phyloP scores from a whole-genome alignment of 2,888 invertebrate genomes.

The Polydesmus complanatus region DNA sequence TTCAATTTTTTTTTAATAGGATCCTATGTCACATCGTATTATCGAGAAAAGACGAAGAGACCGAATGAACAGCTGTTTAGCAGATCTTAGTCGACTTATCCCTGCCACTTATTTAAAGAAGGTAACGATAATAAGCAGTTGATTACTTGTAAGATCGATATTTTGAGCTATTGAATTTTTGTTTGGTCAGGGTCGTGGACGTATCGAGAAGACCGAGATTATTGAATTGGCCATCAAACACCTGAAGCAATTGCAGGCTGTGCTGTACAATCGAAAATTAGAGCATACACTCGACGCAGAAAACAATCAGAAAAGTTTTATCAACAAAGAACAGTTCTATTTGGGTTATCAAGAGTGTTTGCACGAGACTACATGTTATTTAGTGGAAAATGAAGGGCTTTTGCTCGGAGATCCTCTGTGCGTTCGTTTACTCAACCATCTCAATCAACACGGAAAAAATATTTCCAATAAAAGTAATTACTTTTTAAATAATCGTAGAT shows the following conservation, averaged over 20 bases:
- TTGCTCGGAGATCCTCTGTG: constrained; percentile 67
- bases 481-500: no score
- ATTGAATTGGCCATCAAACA: constrained; percentile 96
- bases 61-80: constrained; percentile 93
- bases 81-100: constrained; percentile 81
- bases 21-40: constrained; percentile 92
- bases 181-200: constrained; percentile 54
- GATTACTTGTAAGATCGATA: constrained; percentile 1
- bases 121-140: constrained; percentile 25
- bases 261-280: constrained; percentile 24
- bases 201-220: constrained; percentile 94
- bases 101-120: constrained; percentile 87
- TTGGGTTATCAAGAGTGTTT: constrained; percentile 84
- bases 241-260: constrained; percentile 66
- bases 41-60: constrained; percentile 90
- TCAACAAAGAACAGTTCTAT: constrained; percentile 44
- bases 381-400: constrained; percentile 70
- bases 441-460: constrained; percentile 68
- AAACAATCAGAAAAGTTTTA: background rate
- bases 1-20: constrained; percentile 48
- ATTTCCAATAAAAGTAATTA: constrained; percentile 26
- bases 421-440: constrained; percentile 61
- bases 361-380: constrained; percentile 74
- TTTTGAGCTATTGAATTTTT: constrained; percentile 3
- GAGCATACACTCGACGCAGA: constrained; percentile 20